Evolutionary conservation across 23 tunicate species (phyloP).

Genomic region (Halocynthia roretzi): DNA sequence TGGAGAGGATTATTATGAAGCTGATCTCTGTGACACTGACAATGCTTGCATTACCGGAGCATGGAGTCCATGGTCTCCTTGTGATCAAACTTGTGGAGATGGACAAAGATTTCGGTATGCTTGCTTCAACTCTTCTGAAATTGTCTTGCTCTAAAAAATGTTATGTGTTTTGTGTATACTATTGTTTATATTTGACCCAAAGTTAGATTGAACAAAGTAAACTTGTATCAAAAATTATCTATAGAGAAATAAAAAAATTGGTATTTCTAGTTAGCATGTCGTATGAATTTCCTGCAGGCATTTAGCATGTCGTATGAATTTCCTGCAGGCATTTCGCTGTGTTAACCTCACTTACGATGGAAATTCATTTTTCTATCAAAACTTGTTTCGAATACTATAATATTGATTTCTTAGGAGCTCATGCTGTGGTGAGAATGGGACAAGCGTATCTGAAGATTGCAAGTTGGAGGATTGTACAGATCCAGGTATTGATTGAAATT

Average conservation of each 20-base stretch:
- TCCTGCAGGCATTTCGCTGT: too few relatives aligned
- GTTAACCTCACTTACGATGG: not conserved
- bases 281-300: not conserved
- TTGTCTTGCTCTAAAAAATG: too few relatives aligned
- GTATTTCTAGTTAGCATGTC: not conserved
- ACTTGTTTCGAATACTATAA: not conserved
- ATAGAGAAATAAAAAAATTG: not conserved
- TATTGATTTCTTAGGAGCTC: not conserved
- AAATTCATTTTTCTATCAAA: not conserved
- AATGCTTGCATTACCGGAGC: conserved; percentile 4
- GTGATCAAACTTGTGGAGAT: conserved; percentile 25
- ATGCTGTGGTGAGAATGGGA: conserved; percentile 17
- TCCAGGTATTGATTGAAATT: conserved; percentile 2
- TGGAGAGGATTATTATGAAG: conserved; percentile 5
- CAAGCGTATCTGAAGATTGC: conserved; percentile 16
- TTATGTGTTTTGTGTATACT: too few relatives aligned
- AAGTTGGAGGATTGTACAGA: conserved; percentile 8
- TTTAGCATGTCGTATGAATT: not conserved
- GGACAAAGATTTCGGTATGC: conserved; percentile 10
- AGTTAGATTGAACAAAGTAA: too few relatives aligned
- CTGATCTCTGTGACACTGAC: not conserved
- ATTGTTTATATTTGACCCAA: too few relatives aligned
- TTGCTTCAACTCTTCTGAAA: not conserved
- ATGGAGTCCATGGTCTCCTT: conserved; percentile 32
- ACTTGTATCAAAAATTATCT: not conserved